These are phyloP conservation scores for Pteronura brasiliensis DNA, from an alignment of 2,113 vertebrate genomes.

Conservation along the genomic window DNA sequence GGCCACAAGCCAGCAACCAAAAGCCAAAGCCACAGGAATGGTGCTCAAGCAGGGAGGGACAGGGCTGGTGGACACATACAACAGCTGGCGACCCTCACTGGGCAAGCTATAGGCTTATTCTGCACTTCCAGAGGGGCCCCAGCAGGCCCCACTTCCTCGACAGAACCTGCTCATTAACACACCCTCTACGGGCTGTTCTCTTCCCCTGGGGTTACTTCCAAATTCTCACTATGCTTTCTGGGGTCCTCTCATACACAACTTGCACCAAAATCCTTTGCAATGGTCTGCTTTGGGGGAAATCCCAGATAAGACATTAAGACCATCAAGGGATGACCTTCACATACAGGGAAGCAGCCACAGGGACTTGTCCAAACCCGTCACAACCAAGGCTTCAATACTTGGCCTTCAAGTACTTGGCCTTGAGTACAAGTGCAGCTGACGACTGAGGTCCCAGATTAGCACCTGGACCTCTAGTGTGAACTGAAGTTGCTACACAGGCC, in stretches of 20 bases:
- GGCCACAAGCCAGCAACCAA: neutral
- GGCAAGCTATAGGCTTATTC: neutral
- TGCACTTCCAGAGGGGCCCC: neutral
- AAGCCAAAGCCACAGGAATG: neutral
- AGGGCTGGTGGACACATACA: neutral
- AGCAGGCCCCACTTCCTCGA: neutral
- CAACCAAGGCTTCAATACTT: neutral
- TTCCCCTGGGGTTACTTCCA: neutral
- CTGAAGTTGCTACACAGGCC: neutral
- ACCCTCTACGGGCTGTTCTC: neutral
- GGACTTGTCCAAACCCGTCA: neutral
- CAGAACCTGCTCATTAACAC: rapidly evolving
- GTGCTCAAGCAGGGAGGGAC: too few species aligned
- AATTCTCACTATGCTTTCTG: neutral
- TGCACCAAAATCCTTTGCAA: neutral
- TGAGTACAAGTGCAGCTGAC: neutral
- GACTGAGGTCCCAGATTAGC: neutral
- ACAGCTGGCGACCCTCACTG: neutral
- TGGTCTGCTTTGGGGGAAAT: neutral
- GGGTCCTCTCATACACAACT: neutral
- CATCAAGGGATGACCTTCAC: neutral
- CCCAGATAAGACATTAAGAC: neutral
- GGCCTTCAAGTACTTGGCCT: neutral
- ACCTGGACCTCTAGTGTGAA: neutral
- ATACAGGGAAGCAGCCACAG: neutral